Evolutionary conservation across 2,797 vertebrate species (phyloP).

Genomic region (Champsocephalus gunnari): DNA sequence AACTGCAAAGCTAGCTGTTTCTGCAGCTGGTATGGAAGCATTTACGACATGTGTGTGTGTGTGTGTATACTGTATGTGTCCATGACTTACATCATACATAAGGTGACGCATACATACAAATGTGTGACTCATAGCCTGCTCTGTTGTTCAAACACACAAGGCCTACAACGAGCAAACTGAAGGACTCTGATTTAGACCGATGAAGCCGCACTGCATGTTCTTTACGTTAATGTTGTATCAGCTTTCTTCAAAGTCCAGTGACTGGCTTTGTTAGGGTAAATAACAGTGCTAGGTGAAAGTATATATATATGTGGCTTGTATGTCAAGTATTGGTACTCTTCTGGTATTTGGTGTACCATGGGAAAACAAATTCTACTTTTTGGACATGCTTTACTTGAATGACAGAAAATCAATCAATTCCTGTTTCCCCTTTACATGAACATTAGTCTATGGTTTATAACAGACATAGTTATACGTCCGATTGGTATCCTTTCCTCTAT

Average conservation of each 20-base stretch:
- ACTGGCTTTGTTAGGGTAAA: background rate
- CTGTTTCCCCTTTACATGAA: no score
- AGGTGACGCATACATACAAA: conserved; percentile 18
- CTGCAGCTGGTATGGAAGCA: conserved; percentile 8
- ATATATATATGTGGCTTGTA: background rate
- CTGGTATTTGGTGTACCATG: no score
- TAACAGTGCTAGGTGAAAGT: background rate
- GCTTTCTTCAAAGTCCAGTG: background rate
- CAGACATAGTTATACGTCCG: no score
- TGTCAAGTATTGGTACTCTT: no score
- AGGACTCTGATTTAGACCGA: conserved; percentile 8
- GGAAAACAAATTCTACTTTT: no score
- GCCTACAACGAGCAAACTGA: background rate
- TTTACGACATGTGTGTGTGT: background rate
- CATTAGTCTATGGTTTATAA: no score
- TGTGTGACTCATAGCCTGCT: conserved; percentile 28
- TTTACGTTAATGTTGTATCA: background rate
- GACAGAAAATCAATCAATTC: no score
- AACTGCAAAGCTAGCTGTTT: background rate
- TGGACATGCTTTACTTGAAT: no score
- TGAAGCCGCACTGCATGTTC: background rate
- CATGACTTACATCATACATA: conserved; percentile 29
- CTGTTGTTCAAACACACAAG: conserved; percentile 9
- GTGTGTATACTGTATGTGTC: conserved; percentile 9
- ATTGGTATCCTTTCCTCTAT: no score